A percentile compares a stretch with the other conserved stretches of the same genome.
Conservation (phyloP, 2,888 invertebrate species). For the Heteromurus nitidus region DNA sequence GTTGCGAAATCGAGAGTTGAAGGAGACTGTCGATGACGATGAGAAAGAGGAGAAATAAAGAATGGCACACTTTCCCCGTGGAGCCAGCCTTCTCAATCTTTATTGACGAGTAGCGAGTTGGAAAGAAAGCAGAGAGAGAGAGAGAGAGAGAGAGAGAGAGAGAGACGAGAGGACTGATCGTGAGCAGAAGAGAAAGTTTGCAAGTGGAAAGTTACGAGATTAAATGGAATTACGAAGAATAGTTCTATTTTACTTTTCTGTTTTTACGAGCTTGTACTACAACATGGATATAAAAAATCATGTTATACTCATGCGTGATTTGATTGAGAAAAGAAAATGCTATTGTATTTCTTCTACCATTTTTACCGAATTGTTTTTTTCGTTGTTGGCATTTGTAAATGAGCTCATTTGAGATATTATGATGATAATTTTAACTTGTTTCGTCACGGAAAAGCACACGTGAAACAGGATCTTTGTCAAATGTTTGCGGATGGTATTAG, state of each 20-base stretch:
- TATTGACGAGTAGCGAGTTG: no score
- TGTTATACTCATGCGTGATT: neutral
- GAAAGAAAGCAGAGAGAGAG: no score
- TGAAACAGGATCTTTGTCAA: conserved; percentile 61
- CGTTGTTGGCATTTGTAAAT: no score
- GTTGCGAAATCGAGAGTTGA: neutral
- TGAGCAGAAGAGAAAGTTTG: neutral
- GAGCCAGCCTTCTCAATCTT: neutral
- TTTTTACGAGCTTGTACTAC: no score
- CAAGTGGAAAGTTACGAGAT: neutral
- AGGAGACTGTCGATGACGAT: neutral
- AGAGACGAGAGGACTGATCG: neutral
- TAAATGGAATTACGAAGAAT: no score
- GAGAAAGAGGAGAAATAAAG: no score
- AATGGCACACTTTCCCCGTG: conserved; percentile 7
- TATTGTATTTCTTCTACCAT: no score
- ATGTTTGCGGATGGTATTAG: conserved; percentile 69
- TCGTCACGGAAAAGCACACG: neutral
- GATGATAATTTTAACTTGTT: neutral
- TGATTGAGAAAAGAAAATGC: no score
- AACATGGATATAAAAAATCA: no score
- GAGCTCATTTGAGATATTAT: no score
- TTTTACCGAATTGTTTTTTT: no score
- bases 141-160: neutral
- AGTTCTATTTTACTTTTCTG: no score